A percentile compares a stretch with the other conserved stretches of the same genome.
Conservation (phyloP, 1,140 invertebrate genomes). For the Semibalanus balanoides region DNA sequence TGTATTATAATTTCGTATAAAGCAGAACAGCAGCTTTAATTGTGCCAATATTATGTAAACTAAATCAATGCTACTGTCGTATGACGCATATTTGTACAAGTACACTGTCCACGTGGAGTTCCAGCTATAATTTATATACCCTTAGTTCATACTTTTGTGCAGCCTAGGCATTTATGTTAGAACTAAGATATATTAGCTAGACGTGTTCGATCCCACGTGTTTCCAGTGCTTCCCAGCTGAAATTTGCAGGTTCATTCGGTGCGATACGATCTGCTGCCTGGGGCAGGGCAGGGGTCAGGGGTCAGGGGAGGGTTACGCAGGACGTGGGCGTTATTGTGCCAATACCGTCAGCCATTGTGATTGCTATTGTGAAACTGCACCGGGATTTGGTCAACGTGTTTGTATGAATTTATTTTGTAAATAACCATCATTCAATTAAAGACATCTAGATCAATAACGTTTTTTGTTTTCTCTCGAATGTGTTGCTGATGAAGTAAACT, state of each 20-base stretch:
- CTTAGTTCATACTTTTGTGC: slow-evolving; percentile 3
- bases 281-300: too few relatives aligned
- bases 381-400: not conserved
- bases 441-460: not conserved
- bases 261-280: too few relatives aligned
- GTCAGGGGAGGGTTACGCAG: not conserved
- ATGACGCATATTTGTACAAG: not conserved
- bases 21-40: not conserved
- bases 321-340: not conserved
- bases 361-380: not conserved
- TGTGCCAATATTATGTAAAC: not conserved
- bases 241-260: too few relatives aligned
- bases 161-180: not conserved
- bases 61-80: slow-evolving; percentile 5
- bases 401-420: slow-evolving; percentile 3
- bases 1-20: not conserved
- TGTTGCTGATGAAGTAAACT: too few relatives aligned
- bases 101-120: slow-evolving; percentile 29
- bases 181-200: not conserved
- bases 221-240: slow-evolving; percentile 7
- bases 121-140: slow-evolving; percentile 44
- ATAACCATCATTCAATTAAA: not conserved
- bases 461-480: too few relatives aligned
- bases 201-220: slow-evolving; percentile 5
- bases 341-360: not conserved